Percentiles rank a stretch among this genome's conserved stretches.
Evolutionary conservation across 2,113 vertebrate genomes (phyloP).

Genomic region (Tachuris rubrigastra): DNA sequence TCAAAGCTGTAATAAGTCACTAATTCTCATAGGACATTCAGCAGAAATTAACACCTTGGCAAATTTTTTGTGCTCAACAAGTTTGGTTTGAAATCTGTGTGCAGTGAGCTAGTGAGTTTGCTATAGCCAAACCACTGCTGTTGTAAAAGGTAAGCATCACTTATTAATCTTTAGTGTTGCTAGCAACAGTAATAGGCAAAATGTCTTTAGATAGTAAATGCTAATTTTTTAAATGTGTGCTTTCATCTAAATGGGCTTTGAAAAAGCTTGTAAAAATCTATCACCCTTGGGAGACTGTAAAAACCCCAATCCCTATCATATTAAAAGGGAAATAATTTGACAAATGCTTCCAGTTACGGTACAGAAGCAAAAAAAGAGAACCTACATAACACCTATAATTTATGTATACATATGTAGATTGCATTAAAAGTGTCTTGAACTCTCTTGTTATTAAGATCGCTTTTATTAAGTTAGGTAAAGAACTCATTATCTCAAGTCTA

Average conservation of each 20-base stretch:
- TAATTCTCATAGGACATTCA: background rate
- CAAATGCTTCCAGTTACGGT: constrained; percentile 34
- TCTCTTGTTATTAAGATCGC: background rate
- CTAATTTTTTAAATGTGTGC: background rate
- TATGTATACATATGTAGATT: background rate
- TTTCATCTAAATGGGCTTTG: constrained; percentile 44
- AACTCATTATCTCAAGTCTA: background rate
- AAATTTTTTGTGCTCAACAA: rapidly evolving
- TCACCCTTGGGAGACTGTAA: background rate
- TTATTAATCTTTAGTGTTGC: background rate
- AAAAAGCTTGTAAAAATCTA: constrained; percentile 31
- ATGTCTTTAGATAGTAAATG: background rate
- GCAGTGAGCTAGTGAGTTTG: background rate
- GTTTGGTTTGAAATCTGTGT: background rate
- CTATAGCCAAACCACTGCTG: background rate
- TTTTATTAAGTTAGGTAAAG: background rate
- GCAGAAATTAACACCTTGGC: background rate
- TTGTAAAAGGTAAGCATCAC: background rate
- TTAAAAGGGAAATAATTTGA: constrained; percentile 15
- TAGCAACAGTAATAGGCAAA: background rate
- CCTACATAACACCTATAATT: background rate
- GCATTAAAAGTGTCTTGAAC: background rate
- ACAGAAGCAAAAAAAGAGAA: background rate
- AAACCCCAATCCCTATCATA: background rate
- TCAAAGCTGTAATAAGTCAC: background rate